A percentile compares a stretch with the other conserved stretches of the same genome.
Conservation (phyloP, 2,113 vertebrate species). For the Lagenorhynchus albirostris region DNA sequence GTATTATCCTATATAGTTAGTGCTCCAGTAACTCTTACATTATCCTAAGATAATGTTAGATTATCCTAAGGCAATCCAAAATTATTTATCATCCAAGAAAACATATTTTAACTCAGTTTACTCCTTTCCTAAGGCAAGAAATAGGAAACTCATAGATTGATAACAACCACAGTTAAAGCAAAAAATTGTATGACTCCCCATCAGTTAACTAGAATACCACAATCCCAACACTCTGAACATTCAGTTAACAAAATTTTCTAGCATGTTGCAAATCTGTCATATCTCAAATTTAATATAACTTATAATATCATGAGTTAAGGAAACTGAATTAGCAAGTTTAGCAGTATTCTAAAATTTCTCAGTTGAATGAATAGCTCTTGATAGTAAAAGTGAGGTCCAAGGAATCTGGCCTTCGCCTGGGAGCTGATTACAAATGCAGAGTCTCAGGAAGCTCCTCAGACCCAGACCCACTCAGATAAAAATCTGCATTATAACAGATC, state of each 20-base stretch:
- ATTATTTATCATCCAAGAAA: background rate
- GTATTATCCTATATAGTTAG: background rate
- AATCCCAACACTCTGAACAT: background rate
- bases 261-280: background rate
- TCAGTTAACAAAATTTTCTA: conserved; percentile 1
- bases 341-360: background rate
- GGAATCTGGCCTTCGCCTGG: background rate
- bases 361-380: background rate
- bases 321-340: conserved; percentile 15
- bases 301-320: background rate
- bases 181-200: background rate
- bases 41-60: background rate
- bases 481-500: background rate
- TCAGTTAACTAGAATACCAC: background rate
- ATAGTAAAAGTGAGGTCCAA: background rate
- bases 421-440: background rate
- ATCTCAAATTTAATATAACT: background rate
- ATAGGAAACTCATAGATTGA: background rate
- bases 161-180: background rate
- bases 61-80: background rate
- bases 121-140: background rate
- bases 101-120: background rate
- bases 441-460: background rate
- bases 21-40: background rate
- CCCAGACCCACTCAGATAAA: background rate